A percentile compares a stretch with the other conserved stretches of the same genome.
phyloP scores from a whole-genome alignment of 2,888 invertebrate genomes.

The Aphidoletes aphidimyza region DNA sequence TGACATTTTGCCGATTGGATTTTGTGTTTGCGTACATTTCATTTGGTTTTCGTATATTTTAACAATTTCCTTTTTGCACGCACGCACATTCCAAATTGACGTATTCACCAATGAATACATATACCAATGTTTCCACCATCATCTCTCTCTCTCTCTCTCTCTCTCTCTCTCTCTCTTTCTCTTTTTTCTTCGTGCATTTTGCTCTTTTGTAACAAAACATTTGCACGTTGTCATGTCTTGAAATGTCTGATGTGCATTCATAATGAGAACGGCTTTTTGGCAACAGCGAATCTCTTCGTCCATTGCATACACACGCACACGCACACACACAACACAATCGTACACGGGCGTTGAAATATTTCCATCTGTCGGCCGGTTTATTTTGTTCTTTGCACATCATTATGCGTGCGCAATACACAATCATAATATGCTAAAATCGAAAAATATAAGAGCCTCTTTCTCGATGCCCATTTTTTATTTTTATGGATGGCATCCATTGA shows the following conservation, averaged over 20 bases:
- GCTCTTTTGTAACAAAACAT: background rate
- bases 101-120: conserved; percentile 16
- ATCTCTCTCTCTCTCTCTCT: background rate
- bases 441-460: conserved; percentile 38
- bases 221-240: conserved; percentile 52
- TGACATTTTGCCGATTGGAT: background rate
- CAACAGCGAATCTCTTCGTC: no score
- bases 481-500: background rate
- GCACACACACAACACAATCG: no score
- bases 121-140: background rate
- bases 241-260: conserved; percentile 50
- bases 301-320: no score
- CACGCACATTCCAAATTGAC: conserved; percentile 33
- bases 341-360: no score
- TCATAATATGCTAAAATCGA: conserved; percentile 52
- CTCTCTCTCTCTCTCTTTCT: no score
- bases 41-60: conserved; percentile 14
- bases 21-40: background rate
- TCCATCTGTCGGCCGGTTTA: background rate
- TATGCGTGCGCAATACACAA: conserved; percentile 43
- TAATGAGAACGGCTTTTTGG: background rate
- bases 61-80: conserved; percentile 32
- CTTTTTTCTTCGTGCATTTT: background rate
- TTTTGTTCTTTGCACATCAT: conserved; percentile 41
- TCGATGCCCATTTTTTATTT: conserved; percentile 10